Conservation (phyloP, 2,888 invertebrate genomes). For the Caenorhabditis sulstoni region DNA sequence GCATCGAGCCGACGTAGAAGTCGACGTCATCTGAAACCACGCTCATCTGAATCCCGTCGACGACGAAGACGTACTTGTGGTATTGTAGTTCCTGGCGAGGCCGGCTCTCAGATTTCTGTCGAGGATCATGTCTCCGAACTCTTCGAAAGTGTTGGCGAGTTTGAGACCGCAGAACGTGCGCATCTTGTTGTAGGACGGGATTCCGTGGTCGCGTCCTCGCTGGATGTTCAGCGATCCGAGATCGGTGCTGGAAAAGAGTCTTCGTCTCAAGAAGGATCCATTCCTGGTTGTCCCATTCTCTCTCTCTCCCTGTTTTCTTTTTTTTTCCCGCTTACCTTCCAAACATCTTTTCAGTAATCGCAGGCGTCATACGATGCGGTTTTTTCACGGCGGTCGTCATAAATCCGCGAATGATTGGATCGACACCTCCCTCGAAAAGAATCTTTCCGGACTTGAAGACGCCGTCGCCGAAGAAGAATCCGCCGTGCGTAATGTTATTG, state of each 20-base stretch:
- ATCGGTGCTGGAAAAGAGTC: constrained; percentile 83
- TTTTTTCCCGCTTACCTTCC: constrained; percentile 79
- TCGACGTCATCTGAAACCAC: constrained; percentile 82
- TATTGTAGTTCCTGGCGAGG: constrained; percentile 82
- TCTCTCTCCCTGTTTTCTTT: background rate
- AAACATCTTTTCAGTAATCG: constrained; percentile 93
- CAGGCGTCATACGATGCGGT: constrained; percentile 90
- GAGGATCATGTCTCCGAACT: constrained; percentile 88
- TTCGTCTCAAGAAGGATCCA: background rate
- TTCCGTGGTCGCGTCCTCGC: constrained; percentile 92
- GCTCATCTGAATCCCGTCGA: background rate
- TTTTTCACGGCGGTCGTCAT: constrained; percentile 78
- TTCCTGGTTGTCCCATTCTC: background rate
- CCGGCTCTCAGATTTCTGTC: constrained; percentile 86
- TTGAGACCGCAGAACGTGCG: constrained; percentile 90
- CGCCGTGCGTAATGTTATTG: constrained; percentile 89
- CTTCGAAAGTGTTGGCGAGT: constrained; percentile 85
- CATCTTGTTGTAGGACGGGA: constrained; percentile 83
- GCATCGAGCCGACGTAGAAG: constrained; percentile 83
- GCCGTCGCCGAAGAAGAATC: constrained; percentile 91
- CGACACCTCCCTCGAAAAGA: constrained; percentile 88
- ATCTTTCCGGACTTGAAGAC: constrained; percentile 97
- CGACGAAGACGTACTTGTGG: constrained; percentile 66
- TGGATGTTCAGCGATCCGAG: constrained; percentile 96
- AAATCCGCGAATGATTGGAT: constrained; percentile 78